Percentiles rank a stretch among this genome's conserved stretches.
Evolutionary conservation across 2,113 vertebrate species (phyloP).

Genomic region (Pipa parva): DNA sequence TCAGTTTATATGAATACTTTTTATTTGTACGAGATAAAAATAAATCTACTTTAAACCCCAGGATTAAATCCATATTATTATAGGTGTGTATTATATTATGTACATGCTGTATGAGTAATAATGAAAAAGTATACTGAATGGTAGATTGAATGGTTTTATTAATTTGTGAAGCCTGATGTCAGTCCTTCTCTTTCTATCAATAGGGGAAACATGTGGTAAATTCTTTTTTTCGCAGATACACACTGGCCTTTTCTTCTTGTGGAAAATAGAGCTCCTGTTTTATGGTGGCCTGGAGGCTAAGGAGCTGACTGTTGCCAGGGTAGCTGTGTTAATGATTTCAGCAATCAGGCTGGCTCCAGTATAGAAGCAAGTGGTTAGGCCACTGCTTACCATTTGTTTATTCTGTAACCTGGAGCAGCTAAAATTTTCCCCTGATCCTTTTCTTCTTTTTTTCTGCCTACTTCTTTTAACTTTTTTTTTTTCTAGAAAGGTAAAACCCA

Average conservation of each 20-base stretch:
- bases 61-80: no score
- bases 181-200: conserved; percentile 50
- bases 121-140: conserved; percentile 15
- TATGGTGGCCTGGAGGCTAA: conserved; percentile 60
- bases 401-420: conserved; percentile 27
- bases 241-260: conserved; percentile 67
- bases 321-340: conserved; percentile 46
- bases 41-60: no score
- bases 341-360: conserved; percentile 48
- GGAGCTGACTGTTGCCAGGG: conserved; percentile 46
- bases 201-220: conserved; percentile 64
- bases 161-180: conserved; percentile 28
- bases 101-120: not conserved
- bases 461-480: not conserved
- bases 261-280: conserved; percentile 67
- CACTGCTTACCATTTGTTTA: conserved; percentile 36
- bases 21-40: no score
- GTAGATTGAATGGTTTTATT: conserved; percentile 33
- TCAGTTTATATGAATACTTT: no score
- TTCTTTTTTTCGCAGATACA: conserved; percentile 55
- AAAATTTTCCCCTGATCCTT: not conserved
- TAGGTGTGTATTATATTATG: no score
- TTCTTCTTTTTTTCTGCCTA: not conserved
- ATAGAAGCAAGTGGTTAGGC: conserved; percentile 18
- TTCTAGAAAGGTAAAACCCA: not conserved